phyloP scores from a whole-genome alignment of 2,113 vertebrate genomes.

The Macrotus californicus region DNA sequence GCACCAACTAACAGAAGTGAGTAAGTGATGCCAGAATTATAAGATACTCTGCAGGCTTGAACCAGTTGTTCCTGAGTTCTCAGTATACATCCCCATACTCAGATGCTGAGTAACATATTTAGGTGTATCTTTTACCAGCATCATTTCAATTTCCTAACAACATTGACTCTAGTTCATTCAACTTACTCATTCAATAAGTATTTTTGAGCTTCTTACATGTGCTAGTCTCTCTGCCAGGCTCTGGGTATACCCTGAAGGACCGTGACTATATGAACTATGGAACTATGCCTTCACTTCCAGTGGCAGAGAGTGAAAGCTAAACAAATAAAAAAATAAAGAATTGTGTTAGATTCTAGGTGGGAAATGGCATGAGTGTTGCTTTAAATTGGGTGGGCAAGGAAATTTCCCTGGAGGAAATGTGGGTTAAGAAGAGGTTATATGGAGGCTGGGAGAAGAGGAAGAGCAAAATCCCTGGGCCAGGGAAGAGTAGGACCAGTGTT shows the following conservation, averaged over 20 bases:
- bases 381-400: not conserved
- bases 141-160: not conserved
- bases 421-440: not conserved
- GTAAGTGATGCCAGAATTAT: not conserved
- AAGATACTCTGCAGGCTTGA: accelerated
- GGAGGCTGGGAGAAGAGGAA: not conserved
- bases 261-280: not conserved
- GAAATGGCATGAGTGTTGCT: not conserved
- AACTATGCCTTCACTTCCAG: not conserved
- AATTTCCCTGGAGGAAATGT: not conserved
- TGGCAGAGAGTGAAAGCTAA: not conserved
- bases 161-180: not conserved
- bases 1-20: not conserved
- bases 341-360: not conserved
- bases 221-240: not conserved
- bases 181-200: not conserved
- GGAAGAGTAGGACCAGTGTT: not conserved
- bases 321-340: not conserved
- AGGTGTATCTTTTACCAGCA: not conserved
- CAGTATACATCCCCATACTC: accelerated
- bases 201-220: not conserved
- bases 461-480: not conserved
- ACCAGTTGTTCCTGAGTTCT: no score
- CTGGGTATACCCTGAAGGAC: not conserved
- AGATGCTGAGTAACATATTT: not conserved